Evolutionary conservation across 2,113 vertebrate species (phyloP).

Genomic region (Poeciliopsis occidentalis): DNA sequence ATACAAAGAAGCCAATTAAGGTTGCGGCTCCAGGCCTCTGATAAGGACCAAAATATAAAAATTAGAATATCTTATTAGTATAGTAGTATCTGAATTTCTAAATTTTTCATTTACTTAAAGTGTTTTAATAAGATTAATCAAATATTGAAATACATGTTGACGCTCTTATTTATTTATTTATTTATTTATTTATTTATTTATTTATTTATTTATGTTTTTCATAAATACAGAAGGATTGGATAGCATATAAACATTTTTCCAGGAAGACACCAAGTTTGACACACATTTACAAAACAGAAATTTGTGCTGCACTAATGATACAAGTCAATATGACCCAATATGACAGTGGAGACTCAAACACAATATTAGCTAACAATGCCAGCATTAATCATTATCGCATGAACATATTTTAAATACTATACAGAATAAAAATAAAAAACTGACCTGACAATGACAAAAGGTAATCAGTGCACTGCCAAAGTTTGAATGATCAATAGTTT

Average conservation of each 20-base stretch:
- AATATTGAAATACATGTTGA: constrained; percentile 3
- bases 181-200: too few relatives aligned
- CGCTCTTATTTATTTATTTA: constrained; percentile 50
- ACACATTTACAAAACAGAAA: constrained; percentile 57
- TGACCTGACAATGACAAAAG: constrained; percentile 39
- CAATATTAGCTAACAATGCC: constrained; percentile 28
- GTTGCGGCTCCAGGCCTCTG: too few relatives aligned
- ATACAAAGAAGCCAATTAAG: too few relatives aligned
- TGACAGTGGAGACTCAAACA: constrained; percentile 42
- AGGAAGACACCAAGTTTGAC: constrained; percentile 37
- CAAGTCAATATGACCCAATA: constrained; percentile 84
- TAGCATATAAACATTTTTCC: constrained; percentile 24
- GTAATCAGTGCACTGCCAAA: constrained; percentile 32
- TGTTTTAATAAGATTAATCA: not conserved
- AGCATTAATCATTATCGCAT: constrained; percentile 36
- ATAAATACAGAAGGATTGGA: constrained; percentile 63
- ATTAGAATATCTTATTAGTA: not conserved
- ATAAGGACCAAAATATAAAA: not conserved
- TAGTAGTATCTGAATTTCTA: not conserved
- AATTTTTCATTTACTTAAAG: not conserved
- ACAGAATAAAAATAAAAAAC: constrained; percentile 69
- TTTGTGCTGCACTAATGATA: constrained; percentile 46
- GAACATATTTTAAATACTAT: constrained; percentile 75
- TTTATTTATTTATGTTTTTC: constrained; percentile 13
- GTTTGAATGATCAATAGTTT: constrained; percentile 4